Base-by-base conservation (phyloP, 1,140 invertebrate species). In the Plectus sambesii region DNA sequence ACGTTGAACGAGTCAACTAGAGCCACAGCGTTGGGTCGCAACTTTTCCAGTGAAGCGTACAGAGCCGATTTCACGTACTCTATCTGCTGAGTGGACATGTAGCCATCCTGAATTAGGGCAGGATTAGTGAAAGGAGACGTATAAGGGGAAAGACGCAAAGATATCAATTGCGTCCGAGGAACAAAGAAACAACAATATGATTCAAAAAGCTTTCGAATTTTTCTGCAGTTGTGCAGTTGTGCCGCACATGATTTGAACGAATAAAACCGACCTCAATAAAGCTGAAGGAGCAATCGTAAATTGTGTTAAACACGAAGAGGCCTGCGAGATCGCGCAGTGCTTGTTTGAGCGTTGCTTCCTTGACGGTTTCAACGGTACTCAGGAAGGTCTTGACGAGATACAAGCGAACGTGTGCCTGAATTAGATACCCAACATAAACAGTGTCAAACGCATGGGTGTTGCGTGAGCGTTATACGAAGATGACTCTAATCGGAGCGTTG, bases 1-100 rank as follows among this genome's bases (percentile, higher is more conserved):
- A 88, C 77, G 69, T 92, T 87, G 61, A 92, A 94, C 3, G 83
- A 80, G 69, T 94, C 89, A 0, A 93, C 87, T 8, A 93, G 72
- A 4, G 81, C 79, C 0, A 94, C 81, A 15, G 84, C 85, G 73
- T 93, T 86, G 2, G 83, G 82, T 49, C 88, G 77, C 23, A 94
- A 75, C 1, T 72, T 63, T 2, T 69, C 66, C 24, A 93, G 70
- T 17, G 85, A 71, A 17, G 78, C 76, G 56, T 83, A 80, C 29
- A 87, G 68, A 39, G 79, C 78, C 6, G 37, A 20, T 9, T 58
- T 49, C 5, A 65, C 29, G 9, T 43, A 24, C 0, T 55, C 36
- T 30, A 64, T 25, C 19, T 58, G 55, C 12, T 37, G 23, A 23
- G 19, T 4, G 5, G 26, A 33, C 40, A 57, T 41, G 38, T 45